Percentiles rank a stretch among this genome's conserved stretches.
Evolutionary conservation across 2,113 vertebrate species (phyloP).

Genomic region (Psilopsiagon aurifrons): DNA sequence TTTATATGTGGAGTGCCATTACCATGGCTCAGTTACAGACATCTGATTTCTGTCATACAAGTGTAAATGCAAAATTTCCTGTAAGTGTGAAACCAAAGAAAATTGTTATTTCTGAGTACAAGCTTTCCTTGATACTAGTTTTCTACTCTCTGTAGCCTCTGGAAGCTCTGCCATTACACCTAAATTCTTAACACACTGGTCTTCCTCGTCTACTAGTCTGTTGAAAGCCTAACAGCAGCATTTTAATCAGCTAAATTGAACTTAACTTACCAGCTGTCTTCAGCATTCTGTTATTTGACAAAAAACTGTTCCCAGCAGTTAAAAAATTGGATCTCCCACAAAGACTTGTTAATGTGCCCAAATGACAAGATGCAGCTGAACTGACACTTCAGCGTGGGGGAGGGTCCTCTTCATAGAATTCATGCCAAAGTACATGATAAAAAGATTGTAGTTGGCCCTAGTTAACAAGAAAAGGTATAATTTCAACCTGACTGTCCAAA

Average conservation of each 20-base stretch:
- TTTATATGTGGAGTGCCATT: background rate
- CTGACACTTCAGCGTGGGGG: background rate
- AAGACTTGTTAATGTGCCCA: background rate
- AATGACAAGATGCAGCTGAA: background rate
- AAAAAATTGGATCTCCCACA: background rate
- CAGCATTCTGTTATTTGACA: background rate
- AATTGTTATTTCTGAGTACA: background rate
- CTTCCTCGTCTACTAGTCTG: background rate
- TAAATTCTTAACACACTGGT: background rate
- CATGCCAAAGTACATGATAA: background rate
- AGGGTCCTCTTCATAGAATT: background rate
- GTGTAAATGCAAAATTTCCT: conserved; percentile 2
- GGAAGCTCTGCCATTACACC: background rate
- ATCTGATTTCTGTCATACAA: background rate
- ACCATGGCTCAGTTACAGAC: background rate
- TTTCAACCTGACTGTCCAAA: background rate
- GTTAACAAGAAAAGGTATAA: background rate
- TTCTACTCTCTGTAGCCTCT: background rate
- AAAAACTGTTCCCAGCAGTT: background rate
- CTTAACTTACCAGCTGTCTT: background rate
- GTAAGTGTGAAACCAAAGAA: background rate
- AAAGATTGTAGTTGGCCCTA: background rate
- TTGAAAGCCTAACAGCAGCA: background rate
- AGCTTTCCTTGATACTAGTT: background rate
- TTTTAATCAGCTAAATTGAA: background rate